Percentiles rank a stretch among this genome's conserved stretches.
phyloP scores from a whole-genome alignment of 2,797 vertebrate genomes.

The Okamejei kenojei region DNA sequence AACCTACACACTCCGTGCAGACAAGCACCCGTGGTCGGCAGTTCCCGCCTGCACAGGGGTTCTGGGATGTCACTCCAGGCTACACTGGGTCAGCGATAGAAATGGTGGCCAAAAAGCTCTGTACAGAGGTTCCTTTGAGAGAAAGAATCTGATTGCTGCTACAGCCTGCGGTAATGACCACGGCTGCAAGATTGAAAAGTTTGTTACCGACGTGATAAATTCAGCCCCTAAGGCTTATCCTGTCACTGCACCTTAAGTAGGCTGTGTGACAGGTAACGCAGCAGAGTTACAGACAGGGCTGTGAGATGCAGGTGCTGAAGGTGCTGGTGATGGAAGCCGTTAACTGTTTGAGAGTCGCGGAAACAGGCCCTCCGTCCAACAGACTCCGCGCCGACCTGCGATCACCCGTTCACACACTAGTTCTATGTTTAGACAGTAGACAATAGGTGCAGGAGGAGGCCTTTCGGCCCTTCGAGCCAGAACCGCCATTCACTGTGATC shows the following conservation, averaged over 20 bases:
- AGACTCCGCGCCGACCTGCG: no score
- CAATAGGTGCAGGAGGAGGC: no score
- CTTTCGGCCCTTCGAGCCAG: no score
- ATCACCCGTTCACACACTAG: no score
- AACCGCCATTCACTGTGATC: no score
- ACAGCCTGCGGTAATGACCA: not conserved
- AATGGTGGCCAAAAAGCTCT: not conserved
- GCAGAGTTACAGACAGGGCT: not conserved
- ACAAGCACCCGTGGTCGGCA: no score
- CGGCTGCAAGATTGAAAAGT: not conserved
- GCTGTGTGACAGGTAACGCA: not conserved
- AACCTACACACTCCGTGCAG: no score
- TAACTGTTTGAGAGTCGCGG: not conserved
- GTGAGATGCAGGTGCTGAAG: not conserved
- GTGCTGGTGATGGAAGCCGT: not conserved
- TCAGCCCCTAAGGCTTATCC: not conserved
- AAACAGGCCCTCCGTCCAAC: not conserved
- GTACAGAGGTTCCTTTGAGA: not conserved
- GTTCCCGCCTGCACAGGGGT: not conserved
- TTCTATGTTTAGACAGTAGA: no score
- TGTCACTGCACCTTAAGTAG: not conserved
- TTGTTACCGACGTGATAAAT: conserved; percentile 1
- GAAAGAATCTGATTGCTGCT: not conserved
- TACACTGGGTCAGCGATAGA: not conserved
- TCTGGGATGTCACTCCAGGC: not conserved